Conservation (phyloP, 2,888 invertebrate species). For the Catonia carolina region DNA sequence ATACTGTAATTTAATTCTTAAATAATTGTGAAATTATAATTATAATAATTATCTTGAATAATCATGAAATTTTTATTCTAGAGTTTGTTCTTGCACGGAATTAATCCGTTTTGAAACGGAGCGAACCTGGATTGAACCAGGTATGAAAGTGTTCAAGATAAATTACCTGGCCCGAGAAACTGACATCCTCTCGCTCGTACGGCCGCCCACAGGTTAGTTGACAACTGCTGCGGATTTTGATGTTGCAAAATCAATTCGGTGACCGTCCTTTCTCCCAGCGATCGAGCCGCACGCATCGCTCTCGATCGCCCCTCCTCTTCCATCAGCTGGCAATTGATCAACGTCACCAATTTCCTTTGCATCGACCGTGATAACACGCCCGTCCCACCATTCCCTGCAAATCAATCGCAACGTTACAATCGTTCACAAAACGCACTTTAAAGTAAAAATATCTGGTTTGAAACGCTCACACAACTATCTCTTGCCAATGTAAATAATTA, state of each 20-base stretch:
- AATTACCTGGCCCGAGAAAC: conserved; percentile 86
- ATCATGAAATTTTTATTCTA: too few relatives aligned
- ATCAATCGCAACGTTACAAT: neutral
- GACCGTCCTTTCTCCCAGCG: conserved; percentile 90
- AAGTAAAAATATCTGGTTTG: too few relatives aligned
- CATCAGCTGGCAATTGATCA: conserved; percentile 86
- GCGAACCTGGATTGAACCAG: too few relatives aligned
- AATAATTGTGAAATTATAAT: too few relatives aligned
- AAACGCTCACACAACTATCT: too few relatives aligned
- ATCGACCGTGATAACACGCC: conserved; percentile 74
- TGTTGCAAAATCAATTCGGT: conserved; percentile 90
- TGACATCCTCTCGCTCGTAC: conserved; percentile 95
- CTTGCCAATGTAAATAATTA: too few relatives aligned
- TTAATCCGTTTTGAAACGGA: too few relatives aligned
- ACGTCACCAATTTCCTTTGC: conserved; percentile 88
- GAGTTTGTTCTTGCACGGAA: too few relatives aligned
- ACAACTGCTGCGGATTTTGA: conserved; percentile 92
- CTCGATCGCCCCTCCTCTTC: conserved; percentile 81
- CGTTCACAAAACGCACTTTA: too few relatives aligned
- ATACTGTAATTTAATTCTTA: too few relatives aligned
- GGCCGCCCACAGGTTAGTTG: conserved; percentile 94
- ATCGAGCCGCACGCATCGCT: conserved; percentile 75
- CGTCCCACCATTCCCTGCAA: conserved; percentile 40
- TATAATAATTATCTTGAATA: too few relatives aligned
- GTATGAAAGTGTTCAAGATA: too few relatives aligned